Percentiles rank a stretch among this genome's conserved stretches.
These are phyloP conservation scores for Microhierax caerulescens DNA, from an alignment of 2,797 vertebrate species.

Conservation along the genomic window DNA sequence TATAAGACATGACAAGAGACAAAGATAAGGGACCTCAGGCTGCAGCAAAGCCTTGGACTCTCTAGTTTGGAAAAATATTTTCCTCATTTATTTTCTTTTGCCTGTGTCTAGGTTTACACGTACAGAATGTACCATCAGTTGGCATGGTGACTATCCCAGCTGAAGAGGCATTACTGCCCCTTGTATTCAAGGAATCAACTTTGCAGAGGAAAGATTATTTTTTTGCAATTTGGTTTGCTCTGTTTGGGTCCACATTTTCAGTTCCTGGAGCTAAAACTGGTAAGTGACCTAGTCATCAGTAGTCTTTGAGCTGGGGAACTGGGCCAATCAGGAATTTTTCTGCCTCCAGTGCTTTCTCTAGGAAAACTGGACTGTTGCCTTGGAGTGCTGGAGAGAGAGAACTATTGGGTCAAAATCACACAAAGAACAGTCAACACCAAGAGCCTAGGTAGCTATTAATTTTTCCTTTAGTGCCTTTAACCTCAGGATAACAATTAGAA, in stretches of 20 bases:
- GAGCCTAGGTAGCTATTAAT: neutral
- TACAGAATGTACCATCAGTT: neutral
- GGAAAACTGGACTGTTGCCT: neutral
- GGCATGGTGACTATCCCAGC: neutral
- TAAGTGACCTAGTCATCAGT: neutral
- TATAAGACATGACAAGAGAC: neutral
- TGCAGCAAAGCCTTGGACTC: neutral
- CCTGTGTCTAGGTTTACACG: neutral
- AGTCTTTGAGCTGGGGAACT: neutral
- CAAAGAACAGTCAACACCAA: neutral
- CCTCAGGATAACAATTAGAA: neutral
- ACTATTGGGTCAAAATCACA: neutral
- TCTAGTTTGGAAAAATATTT: neutral
- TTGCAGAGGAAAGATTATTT: neutral
- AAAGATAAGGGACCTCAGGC: neutral
- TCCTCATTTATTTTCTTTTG: neutral
- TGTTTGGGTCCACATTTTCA: neutral
- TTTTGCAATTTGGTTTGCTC: neutral
- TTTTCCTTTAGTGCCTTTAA: neutral
- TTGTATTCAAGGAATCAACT: neutral
- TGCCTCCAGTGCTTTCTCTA: neutral
- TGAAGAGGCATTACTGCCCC: neutral
- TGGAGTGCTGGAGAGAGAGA: neutral
- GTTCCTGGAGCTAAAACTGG: neutral
- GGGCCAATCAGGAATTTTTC: neutral